phyloP scores from a whole-genome alignment of 2,888 invertebrate species.

The Eueremaeus valkanovi region DNA sequence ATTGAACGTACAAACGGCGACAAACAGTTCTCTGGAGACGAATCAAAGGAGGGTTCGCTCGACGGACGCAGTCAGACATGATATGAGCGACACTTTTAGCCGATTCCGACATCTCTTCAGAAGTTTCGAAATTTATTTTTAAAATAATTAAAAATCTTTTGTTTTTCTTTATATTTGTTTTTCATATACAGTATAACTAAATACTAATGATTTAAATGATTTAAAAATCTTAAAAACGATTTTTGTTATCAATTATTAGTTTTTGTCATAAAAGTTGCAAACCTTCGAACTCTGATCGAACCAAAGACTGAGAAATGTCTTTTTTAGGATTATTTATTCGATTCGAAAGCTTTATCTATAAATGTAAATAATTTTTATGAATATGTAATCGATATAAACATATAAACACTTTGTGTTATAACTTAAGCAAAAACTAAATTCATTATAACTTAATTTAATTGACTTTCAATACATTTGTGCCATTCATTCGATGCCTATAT shows the following conservation, averaged over 20 bases:
- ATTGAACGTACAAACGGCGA: constrained; percentile 28
- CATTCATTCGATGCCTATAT: too few species aligned
- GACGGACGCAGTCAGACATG: constrained; percentile 12
- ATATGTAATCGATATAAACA: not conserved
- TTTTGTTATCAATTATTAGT: not conserved
- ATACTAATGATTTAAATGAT: not conserved
- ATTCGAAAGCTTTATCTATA: not conserved
- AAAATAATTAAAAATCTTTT: not conserved
- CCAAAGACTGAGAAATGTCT: not conserved
- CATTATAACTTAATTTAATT: not conserved
- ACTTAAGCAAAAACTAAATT: not conserved
- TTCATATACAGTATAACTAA: too few species aligned
- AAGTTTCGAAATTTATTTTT: not conserved
- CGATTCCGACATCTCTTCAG: not conserved
- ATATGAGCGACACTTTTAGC: constrained; percentile 2
- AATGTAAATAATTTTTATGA: not conserved
- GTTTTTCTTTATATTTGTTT: not conserved
- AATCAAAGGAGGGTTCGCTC: constrained; percentile 1
- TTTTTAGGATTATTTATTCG: not conserved
- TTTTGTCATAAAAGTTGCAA: not conserved
- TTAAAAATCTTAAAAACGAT: too few species aligned
- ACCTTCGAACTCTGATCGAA: not conserved
- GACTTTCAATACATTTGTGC: too few species aligned
- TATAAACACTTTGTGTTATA: too few species aligned
- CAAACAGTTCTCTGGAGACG: constrained; percentile 3